A percentile compares a stretch with the other conserved stretches of the same genome.
Conservation (phyloP, 2,797 vertebrate species). For the Nyctibius grandis region DNA sequence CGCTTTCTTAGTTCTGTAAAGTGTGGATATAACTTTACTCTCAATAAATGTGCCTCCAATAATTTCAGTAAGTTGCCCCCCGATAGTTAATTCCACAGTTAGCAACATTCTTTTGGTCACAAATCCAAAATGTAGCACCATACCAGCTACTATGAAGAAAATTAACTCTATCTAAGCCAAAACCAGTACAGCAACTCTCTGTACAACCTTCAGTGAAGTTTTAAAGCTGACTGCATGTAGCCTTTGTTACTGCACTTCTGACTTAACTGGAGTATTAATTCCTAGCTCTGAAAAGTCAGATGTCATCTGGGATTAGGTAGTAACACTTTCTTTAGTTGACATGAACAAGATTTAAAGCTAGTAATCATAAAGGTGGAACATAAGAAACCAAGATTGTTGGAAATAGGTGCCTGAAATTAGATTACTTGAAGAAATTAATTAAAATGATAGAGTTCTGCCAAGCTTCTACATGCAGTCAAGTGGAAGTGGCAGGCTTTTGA, state of each 20-base stretch:
- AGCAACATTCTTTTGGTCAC: not conserved
- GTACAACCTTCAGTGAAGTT: not conserved
- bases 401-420: not conserved
- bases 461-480: not conserved
- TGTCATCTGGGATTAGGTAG: not conserved
- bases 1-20: too few species aligned
- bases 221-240: not conserved
- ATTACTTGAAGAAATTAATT: not conserved
- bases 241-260: not conserved
- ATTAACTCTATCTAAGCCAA: not conserved
- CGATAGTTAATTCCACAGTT: too few species aligned
- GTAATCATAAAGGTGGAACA: not conserved
- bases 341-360: not conserved
- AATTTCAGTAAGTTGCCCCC: too few species aligned
- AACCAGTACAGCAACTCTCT: not conserved
- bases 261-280: not conserved
- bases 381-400: not conserved
- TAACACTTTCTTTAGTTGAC: not conserved
- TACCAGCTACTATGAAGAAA: not conserved
- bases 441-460: not conserved
- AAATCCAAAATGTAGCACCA: accelerated
- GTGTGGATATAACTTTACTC: too few species aligned
- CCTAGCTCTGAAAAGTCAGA: not conserved
- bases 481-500: not conserved
- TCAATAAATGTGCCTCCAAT: too few species aligned